Evolutionary conservation across 2,797 vertebrate species (phyloP), one percentile per base, ranked within the genome.

Genomic region (Nannoperca obscura): DNA sequence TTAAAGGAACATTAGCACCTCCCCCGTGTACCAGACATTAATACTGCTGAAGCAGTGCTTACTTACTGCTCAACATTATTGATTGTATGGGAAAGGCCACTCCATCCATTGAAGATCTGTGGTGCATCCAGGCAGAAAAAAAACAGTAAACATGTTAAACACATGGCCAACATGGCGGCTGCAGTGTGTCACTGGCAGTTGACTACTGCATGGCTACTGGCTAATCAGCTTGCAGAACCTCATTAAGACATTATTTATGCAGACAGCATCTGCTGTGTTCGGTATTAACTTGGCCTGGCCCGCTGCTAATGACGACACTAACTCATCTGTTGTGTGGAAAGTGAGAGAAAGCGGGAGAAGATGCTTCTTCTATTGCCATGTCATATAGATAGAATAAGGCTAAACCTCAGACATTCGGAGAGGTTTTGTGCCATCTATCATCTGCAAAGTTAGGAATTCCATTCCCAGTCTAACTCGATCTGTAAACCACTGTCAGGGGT

Each of bases 231-330:
- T 72, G 66, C 62, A 76, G 62, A 82, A 76, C 86, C 86, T 92
- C 89, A 92, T 93, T 89, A 89, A 81, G 61, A 82, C 68, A 82
- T 91, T 84, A 92, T 92, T 92, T 89, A 92, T 89, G 82, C 75
- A 84, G 83, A 76, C 69, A 74, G 78, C 75, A 69, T 89, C 83
- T 88, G 83, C 78, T 84, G 80, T 83, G 83, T 86, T 88, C 61
- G 55, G 78, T 85, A 86, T 85, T 83, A 81, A 88, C 83, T 80
- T 82, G 80, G 77, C 88, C 69, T 81, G 86, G 74, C 66, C 84
- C 40, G 78, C 81, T 60, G 72, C 67, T 91, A 92, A 94, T 91
- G 85, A 90, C 90, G 78, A 81, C 77, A 88, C 78, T 82, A 89
- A 91, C 78, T 91, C 83, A 92, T 92, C 74, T 74, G 42, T 62